Conservation (phyloP, 2,888 invertebrate species). For the Ecliptopera silaceata region DNA sequence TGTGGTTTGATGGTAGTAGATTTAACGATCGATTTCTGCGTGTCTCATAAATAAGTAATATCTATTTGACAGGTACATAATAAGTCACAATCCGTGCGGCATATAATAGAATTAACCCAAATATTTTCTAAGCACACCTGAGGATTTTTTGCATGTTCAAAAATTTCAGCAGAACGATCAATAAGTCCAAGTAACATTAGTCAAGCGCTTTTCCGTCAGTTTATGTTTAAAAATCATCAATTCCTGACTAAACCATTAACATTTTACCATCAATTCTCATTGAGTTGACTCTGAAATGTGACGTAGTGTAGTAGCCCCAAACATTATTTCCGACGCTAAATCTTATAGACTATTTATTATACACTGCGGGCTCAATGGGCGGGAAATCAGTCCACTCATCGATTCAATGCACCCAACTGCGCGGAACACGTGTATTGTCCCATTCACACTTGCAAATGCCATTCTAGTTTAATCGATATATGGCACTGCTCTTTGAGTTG, state of each 20-base stretch:
- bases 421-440: conserved; percentile 65
- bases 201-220: background rate
- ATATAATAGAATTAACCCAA: no score
- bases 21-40: no score
- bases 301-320: conserved; percentile 11
- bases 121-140: no score
- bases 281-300: background rate
- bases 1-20: no score
- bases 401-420: conserved; percentile 59
- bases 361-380: conserved; percentile 49
- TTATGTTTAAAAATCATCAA: background rate
- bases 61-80: no score
- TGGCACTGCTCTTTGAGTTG: conserved; percentile 10
- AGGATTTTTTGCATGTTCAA: no score
- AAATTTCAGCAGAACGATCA: no score
- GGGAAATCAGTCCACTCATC: conserved; percentile 66
- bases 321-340: conserved; percentile 18
- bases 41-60: no score
- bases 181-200: no score
- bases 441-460: conserved; percentile 59
- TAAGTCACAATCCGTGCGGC: no score
- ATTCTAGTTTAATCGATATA: conserved; percentile 11
- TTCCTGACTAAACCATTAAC: background rate
- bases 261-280: conserved; percentile 2
- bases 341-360: conserved; percentile 31